Base-by-base conservation (phyloP, 2,797 vertebrate species). In the Pseudomugil tenellus region DNA sequence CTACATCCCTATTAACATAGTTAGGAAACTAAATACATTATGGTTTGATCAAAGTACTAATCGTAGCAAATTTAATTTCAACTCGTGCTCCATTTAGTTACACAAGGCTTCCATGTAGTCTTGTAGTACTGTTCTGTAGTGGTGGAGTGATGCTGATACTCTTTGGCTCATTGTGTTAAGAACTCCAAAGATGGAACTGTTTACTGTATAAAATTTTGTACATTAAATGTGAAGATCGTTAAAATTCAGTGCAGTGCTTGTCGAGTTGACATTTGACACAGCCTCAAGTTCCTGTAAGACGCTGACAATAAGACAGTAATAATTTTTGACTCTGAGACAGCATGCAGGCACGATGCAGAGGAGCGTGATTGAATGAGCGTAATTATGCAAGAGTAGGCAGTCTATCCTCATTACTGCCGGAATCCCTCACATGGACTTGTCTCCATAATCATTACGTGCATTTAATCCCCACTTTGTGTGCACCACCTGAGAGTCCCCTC, bases 321-420 rank as follows among this genome's bases (percentile, higher is more conserved):
- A 69, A 78, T 69, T 84, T 77, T 48, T 62, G 83, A 85, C 82
- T 84, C 41, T 17, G 14, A 25, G 79, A 79, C 80, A 73, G 72
- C 52, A 23, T 66, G 71, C 67, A 61, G 76, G 65, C 70, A 72
- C 63, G 43, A 23, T 59, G 69, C 72, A 57, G 72, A 68, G 63
- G 58, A 63, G 65, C 64, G 60, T 74, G 84, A 84, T 55, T 79
- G 79, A 86, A 84, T 85, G 78, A 79, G 76, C 14, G n/a, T 78
- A 84, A 86, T 79, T 83, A 83, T 78, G 64, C 77, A 71, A 76
- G 72, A 79, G 72, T 67, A 79, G 77, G 80, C 81, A 62, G 82
- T 91, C 77, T 77, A 76, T 91, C 79, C 84, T 89, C 82, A 90
- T 92, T 89, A 87, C 74, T 61, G 53, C 46, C 58, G 79, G 71